Conservation (phyloP, 2,113 vertebrate genomes). For the Callipepla californica region DNA sequence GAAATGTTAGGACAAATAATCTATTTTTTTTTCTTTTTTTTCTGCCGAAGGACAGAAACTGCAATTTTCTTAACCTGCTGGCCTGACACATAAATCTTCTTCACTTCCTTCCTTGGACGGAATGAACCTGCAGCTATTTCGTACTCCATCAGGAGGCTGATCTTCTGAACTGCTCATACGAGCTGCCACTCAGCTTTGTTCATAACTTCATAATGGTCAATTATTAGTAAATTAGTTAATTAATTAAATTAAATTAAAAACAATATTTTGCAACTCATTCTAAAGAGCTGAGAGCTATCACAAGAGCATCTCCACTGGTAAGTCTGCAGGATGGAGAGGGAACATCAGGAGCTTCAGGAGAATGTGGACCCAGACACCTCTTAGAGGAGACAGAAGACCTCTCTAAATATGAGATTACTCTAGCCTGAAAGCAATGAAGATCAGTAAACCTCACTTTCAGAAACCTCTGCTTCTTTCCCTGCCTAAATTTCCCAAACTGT, state of each 20-base stretch:
- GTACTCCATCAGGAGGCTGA: accelerated
- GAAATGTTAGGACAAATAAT: not conserved
- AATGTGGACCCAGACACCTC: not conserved
- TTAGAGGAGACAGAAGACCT: not conserved
- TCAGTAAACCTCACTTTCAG: not conserved
- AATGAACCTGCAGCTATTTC: accelerated
- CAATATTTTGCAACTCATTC: not conserved
- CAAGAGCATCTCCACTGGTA: not conserved
- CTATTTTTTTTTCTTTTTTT: not conserved
- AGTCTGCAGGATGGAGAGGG: not conserved
- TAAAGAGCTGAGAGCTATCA: not conserved
- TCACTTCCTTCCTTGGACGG: not conserved
- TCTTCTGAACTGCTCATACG: not conserved
- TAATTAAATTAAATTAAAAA: not conserved
- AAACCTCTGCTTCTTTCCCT: not conserved
- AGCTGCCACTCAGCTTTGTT: not conserved
- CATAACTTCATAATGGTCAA: not conserved
- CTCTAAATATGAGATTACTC: not conserved
- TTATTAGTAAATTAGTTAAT: not conserved
- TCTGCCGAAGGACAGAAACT: not conserved
- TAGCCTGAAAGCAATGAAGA: not conserved
- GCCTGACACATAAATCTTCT: not conserved
- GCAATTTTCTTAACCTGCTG: not conserved
- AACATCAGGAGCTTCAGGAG: not conserved
- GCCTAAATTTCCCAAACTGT: not conserved